Base-by-base conservation (phyloP, 2,888 invertebrate genomes). In the Conchocele bisecta region DNA sequence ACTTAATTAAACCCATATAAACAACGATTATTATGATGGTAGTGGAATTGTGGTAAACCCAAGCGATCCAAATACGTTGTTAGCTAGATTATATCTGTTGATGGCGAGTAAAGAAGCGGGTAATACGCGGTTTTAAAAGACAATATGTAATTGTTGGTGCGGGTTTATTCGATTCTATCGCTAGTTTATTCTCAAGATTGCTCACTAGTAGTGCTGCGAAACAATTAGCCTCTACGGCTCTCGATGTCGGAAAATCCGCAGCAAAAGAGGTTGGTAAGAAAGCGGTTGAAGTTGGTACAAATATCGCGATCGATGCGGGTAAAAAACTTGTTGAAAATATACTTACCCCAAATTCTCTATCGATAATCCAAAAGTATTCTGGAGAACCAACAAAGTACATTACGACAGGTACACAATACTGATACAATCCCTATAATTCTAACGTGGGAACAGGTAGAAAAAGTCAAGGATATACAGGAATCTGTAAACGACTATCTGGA, bases 101-200 rank as follows among this genome's bases (percentile, higher is more conserved):
- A 39, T 63, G 39, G 63, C n/a, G n/a, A n/a, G n/a, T n/a, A n/a
- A n/a, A n/a, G n/a, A n/a, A n/a, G n/a, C n/a, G n/a, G n/a, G 63
- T 9, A 50, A 50, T 20, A 50, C 48, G 67, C 41, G 50, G 59
- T 41, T 67, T 50, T 67, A 67, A 59, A 66, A 66, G 51, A 59
- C 37, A 60, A 28, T 60, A 67, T 37, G 67, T 67, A 39, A 51
- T 39, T 60, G 67, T 51, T n/a, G 65, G 65, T 50, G 35, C 67
- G 39, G 59, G 50, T 31, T 42, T 67, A 31, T 67, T 67, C 51
- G 67, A 67, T 22, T 42, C 39, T 20, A 50, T 67, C 15, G 59
- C 59, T n/a, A 67, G 51, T 17, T 24, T 67, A 13, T 39, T 59
- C 33, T 51, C 42, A 4, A 59, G 59, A 50, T 11, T 67, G 22